phyloP scores from a whole-genome alignment of 2,797 vertebrate species.

The Pangasius larnaudii region DNA sequence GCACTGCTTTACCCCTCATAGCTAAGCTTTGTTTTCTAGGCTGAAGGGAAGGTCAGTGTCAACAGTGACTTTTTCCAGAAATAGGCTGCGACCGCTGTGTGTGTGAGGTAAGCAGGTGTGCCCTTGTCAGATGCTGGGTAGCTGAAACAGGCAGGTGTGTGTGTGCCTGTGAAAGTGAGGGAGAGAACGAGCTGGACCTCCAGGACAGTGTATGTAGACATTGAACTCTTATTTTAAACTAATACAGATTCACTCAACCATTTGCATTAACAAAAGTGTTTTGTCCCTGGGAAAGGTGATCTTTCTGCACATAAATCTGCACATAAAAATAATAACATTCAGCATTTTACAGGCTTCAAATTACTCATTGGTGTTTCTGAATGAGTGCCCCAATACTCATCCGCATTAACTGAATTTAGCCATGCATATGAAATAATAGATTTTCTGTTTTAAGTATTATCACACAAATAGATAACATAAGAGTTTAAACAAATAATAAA shows the following conservation, averaged over 20 bases:
- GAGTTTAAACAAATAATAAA: not conserved
- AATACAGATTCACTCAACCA: not conserved
- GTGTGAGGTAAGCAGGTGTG: conserved; percentile 51
- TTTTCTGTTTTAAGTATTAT: too few species aligned
- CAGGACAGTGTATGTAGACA: not conserved
- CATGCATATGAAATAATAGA: too few species aligned
- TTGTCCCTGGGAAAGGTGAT: not conserved
- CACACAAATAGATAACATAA: not conserved
- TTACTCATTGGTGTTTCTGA: not conserved
- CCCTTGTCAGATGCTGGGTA: conserved; percentile 48
- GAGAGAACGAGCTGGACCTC: conserved; percentile 17
- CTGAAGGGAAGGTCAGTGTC: conserved; percentile 35
- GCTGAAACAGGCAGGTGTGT: conserved; percentile 12
- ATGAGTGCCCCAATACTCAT: not conserved
- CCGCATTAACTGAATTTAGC: too few species aligned
- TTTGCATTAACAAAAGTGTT: not conserved
- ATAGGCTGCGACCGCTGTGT: conserved; percentile 47
- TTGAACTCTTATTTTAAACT: not conserved
- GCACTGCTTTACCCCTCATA: not conserved
- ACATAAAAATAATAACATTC: not conserved
- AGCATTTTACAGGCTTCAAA: not conserved
- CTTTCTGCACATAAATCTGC: not conserved
- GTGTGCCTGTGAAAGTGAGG: conserved; percentile 18
- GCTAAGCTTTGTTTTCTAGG: conserved; percentile 34
- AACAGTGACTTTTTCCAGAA: conserved; percentile 44